These are phyloP conservation scores for Anthoscopus minutus DNA, from an alignment of 2,113 vertebrate species.

Conservation along the genomic window DNA sequence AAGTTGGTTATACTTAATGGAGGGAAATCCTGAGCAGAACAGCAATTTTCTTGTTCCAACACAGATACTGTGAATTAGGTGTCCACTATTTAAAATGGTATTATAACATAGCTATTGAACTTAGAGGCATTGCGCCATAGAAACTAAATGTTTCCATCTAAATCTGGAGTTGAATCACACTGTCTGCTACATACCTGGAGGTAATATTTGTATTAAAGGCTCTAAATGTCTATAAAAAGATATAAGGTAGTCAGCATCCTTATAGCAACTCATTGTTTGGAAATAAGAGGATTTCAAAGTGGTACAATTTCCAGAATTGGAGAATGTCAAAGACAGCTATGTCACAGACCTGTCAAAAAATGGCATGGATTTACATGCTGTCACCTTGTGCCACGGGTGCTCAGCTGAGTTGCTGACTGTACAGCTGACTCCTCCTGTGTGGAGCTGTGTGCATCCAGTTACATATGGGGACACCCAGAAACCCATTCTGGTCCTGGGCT, in stretches of 20 bases:
- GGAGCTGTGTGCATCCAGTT: not conserved
- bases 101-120: not conserved
- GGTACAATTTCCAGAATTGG: not conserved
- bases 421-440: not conserved
- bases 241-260: not conserved
- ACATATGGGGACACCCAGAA: not conserved
- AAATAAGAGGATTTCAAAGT: not conserved
- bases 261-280: not conserved
- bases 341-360: not conserved
- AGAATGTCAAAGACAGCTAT: not conserved
- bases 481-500: not conserved
- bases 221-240: not conserved
- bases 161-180: not conserved
- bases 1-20: not conserved
- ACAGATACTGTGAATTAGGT: not conserved
- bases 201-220: not conserved
- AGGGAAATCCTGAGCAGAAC: not conserved
- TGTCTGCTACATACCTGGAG: not conserved
- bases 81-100: not conserved
- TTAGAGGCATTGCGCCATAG: not conserved
- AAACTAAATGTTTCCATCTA: not conserved
- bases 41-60: not conserved
- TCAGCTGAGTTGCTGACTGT: not conserved
- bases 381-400: not conserved
- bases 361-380: not conserved